A percentile compares a stretch with the other conserved stretches of the same genome.
Evolutionary conservation across 2,888 invertebrate genomes (phyloP).

Genomic region (Caenorhabditis parvicauda): DNA sequence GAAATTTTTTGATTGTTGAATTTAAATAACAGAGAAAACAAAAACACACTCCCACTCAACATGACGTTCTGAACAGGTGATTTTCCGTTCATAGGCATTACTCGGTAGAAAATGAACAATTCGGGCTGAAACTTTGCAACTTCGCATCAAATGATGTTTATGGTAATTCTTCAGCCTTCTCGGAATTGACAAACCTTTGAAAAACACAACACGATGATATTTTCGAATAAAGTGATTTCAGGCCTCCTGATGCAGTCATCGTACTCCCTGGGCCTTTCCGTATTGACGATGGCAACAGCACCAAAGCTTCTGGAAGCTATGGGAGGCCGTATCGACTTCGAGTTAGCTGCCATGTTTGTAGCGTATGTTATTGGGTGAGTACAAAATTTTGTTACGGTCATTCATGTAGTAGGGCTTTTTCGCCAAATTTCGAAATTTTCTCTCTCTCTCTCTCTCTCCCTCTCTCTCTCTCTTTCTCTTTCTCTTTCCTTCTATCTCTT

Average conservation of each 20-base stretch:
- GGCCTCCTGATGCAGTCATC: slow-evolving; percentile 59
- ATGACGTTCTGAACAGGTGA: too few species aligned
- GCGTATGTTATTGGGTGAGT: slow-evolving; percentile 27
- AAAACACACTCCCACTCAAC: not conserved
- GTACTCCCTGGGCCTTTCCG: slow-evolving; percentile 60
- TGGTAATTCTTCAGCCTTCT: too few species aligned
- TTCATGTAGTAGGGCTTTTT: not conserved
- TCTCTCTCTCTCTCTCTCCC: not conserved
- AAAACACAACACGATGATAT: not conserved
- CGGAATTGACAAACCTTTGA: not conserved
- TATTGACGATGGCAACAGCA: slow-evolving; percentile 62
- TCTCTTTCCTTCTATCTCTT: too few species aligned
- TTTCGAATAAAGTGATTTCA: slow-evolving; percentile 12
- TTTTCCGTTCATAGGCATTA: not conserved
- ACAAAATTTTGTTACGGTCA: too few species aligned
- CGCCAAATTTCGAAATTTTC: not conserved
- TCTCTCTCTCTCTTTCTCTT: not conserved
- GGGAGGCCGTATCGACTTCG: slow-evolving; percentile 34
- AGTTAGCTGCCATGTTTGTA: slow-evolving; percentile 24
- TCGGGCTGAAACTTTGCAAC: too few species aligned
- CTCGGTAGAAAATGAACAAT: not conserved
- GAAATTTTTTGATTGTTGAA: not conserved
- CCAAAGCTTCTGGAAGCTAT: slow-evolving; percentile 57
- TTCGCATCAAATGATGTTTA: too few species aligned
- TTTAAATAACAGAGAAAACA: too few species aligned